Evolutionary conservation across 2,113 vertebrate species (phyloP), one percentile per base, ranked within the genome.

Genomic region (Ammospiza nelsoni): DNA sequence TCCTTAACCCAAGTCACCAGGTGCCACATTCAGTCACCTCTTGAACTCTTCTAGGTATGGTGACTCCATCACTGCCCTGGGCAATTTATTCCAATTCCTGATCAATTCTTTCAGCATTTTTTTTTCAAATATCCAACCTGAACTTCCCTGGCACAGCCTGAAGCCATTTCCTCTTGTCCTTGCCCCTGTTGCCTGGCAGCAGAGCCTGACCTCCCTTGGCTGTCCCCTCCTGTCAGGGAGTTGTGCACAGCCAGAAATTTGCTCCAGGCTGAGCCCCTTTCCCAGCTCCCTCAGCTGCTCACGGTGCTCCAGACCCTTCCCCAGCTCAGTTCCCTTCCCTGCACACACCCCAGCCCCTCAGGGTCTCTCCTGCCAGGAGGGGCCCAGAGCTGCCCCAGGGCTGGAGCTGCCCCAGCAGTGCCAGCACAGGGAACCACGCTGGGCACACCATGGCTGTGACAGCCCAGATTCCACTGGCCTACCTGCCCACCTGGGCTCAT

Each of bases 131-230:
- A 69, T 46, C 39, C 28, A 52, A 37, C 22, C 23, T 61, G 2
- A 61, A 18, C 39, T 2, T 12, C 37, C 37, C 11, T 37, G 37
- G 17, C 0, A 0, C 44, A 68, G 25, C 27, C 5, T 37, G 46
- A 37, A 13, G 27, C 33, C 1, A 0, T 62, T 78, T 12, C 23
- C 28, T 46, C 84, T 44, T 4, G 2, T 33, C 37, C 27, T 37
- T 6, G 0, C 43, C 35, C 54, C 25, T 59, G 54, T 5, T 43
- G 37, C 72, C 63, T 15, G 27, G 27, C 1, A 68, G 63, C 46
- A 77, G 54, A 43, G 22, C 18, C 18, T 0, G 0, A 59, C 33
- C 11, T 31, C 5, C 20, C 12, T 31, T 1, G 1, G 16, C 27
- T 77, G 35, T 4, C 2, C 37, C 20, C 31, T 77, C 62, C 63